phyloP scores from a whole-genome alignment of 2,113 vertebrate species.

The Zapus hudsonius region DNA sequence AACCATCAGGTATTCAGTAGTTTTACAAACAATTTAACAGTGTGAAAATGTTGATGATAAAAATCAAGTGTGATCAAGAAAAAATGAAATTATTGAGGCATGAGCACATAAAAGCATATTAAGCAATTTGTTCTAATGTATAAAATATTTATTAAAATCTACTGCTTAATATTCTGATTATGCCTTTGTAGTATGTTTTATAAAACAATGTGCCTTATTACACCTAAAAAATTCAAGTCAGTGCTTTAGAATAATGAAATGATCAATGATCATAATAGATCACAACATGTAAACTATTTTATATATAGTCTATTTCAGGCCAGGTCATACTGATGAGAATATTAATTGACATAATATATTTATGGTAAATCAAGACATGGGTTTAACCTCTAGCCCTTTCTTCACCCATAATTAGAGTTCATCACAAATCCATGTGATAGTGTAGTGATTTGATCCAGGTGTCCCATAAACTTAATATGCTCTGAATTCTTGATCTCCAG shows the following conservation, averaged over 20 bases:
- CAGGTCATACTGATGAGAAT: neutral
- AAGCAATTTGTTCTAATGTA: neutral
- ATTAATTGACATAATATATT: conserved; percentile 8
- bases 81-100: neutral
- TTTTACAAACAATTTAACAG: neutral
- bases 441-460: too few species aligned
- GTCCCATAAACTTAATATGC: too few species aligned
- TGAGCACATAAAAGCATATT: neutral
- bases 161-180: neutral
- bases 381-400: conserved; percentile 3
- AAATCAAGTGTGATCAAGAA: neutral
- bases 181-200: neutral
- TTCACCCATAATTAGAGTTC: neutral
- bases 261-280: neutral
- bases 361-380: neutral
- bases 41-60: neutral
- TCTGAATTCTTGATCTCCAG: too few species aligned
- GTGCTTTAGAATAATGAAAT: neutral
- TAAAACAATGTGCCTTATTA: neutral
- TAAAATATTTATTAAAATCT: neutral
- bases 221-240: neutral
- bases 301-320: neutral
- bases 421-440: neutral
- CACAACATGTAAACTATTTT: neutral
- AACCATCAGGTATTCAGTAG: neutral